Base-by-base conservation (phyloP, 2,113 vertebrate genomes). In the Orycteropus afer region DNA sequence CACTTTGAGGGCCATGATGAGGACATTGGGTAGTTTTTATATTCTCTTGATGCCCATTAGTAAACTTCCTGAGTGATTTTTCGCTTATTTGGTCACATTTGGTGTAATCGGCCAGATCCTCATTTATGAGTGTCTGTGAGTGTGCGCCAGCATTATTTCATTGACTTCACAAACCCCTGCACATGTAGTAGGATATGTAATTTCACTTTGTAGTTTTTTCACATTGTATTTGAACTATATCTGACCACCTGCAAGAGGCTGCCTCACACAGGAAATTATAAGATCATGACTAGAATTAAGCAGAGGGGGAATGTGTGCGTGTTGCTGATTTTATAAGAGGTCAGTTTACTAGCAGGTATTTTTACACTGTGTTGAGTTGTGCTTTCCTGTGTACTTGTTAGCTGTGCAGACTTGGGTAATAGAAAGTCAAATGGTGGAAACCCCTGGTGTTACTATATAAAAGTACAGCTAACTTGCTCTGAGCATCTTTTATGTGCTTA, bases 401-500 rank as follows among this genome's bases (percentile, higher is more conserved):
- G 20, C 63, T 40, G 1, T 17, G 49, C 53, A 42, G 49, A 53
- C 42, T 23, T 32, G 32, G 51, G 7, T 51, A 27, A 82, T 7
- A 40, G 40, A 25, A 51, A 5, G 34, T 51, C 27, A 20, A 45
- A 27, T 0, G 1, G 8, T n/a, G n/a, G 32, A 37, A 51, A 32
- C 40, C 11, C 37, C 14, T 82, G 0, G 0, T 65, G 14, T 65
- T 57, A 73, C 82, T 61, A 3, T 13, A 8, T 0, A 22, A 51
- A 10, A 42, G 57, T 49, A 77, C 71, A 23, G 76, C 76, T 42
- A 2, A 2, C 23, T 45, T 40, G 42, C 67, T 23, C 9, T 25
- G 32, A 40, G 42, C 59, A 17, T 3, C 47, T 74, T 55, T 42
- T 40, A 3, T 27, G 80, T 47, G 37, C 18, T n/a, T 29, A 45